These are phyloP conservation scores for Corynorhinus townsendii DNA, from an alignment of 2,113 vertebrate genomes.

Conservation along the genomic window DNA sequence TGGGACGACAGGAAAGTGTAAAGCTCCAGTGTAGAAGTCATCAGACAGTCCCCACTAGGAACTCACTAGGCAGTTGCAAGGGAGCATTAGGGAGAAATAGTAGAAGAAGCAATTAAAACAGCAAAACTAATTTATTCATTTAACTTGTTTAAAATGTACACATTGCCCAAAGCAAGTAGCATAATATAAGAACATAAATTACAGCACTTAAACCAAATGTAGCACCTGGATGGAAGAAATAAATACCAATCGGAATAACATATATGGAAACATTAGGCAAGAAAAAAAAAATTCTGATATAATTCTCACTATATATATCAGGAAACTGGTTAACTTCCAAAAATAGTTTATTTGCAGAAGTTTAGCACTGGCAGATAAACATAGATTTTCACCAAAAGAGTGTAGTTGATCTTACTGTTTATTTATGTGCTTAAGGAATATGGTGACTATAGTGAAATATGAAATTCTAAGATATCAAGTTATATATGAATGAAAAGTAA, in stretches of 20 bases:
- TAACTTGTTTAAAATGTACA: slow-evolving; percentile 42
- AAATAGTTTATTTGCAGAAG: neutral
- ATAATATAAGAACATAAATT: slow-evolving; percentile 20
- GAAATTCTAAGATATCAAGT: neutral
- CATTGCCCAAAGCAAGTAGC: neutral
- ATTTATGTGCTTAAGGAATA: neutral
- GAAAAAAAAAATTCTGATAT: neutral
- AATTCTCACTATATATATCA: neutral
- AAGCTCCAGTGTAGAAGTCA: neutral
- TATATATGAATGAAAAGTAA: neutral
- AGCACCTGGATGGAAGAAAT: neutral
- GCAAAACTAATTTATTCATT: slow-evolving; percentile 41
- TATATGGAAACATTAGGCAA: neutral
- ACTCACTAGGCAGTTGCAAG: neutral
- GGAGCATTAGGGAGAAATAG: neutral
- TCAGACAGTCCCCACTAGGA: neutral
- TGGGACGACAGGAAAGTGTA: neutral
- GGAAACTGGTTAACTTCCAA: neutral
- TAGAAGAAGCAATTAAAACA: neutral
- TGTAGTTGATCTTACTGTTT: neutral
- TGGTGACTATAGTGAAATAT: neutral
- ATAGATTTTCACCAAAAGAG: neutral
- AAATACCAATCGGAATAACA: neutral
- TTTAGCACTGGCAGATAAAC: neutral
- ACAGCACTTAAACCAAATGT: neutral